These are phyloP conservation scores for Gymnoscelis rufifasciata DNA, from an alignment of 2,888 invertebrate species.

Conservation along the genomic window DNA sequence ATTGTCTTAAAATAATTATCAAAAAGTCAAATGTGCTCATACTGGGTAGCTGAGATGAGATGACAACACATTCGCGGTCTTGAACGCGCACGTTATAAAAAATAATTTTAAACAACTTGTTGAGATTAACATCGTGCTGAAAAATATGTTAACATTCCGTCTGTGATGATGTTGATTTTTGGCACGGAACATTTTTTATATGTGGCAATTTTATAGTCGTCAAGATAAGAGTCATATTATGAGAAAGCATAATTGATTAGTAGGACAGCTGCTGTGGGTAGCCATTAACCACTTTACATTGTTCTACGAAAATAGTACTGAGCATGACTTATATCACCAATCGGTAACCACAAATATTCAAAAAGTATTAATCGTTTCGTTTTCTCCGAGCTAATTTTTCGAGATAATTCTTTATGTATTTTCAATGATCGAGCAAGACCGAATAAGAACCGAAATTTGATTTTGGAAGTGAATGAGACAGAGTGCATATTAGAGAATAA, in stretches of 20 bases:
- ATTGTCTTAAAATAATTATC: conserved; percentile 62
- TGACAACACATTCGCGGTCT: conserved; percentile 44
- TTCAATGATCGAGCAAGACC: neutral
- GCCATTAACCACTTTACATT: conserved; percentile 49
- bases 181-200: conserved; percentile 62
- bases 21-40: conserved; percentile 48
- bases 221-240: conserved; percentile 64
- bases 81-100: conserved; percentile 55
- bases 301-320: conserved; percentile 44
- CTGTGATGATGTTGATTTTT: conserved; percentile 67
- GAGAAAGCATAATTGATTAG: conserved; percentile 68
- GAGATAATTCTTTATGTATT: neutral
- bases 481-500: too few species aligned
- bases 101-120: conserved; percentile 69
- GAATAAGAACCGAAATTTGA: too few species aligned
- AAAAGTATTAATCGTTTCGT: conserved; percentile 7
- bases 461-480: too few species aligned
- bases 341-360: conserved; percentile 11
- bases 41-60: conserved; percentile 15
- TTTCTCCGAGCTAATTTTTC: too few species aligned
- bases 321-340: conserved; percentile 18
- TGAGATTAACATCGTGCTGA: conserved; percentile 65
- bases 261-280: conserved; percentile 63
- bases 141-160: conserved; percentile 71
- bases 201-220: conserved; percentile 67